These are phyloP conservation scores for Trematomus loennbergii DNA, from an alignment of 2,113 vertebrate genomes.

Conservation along the genomic window DNA sequence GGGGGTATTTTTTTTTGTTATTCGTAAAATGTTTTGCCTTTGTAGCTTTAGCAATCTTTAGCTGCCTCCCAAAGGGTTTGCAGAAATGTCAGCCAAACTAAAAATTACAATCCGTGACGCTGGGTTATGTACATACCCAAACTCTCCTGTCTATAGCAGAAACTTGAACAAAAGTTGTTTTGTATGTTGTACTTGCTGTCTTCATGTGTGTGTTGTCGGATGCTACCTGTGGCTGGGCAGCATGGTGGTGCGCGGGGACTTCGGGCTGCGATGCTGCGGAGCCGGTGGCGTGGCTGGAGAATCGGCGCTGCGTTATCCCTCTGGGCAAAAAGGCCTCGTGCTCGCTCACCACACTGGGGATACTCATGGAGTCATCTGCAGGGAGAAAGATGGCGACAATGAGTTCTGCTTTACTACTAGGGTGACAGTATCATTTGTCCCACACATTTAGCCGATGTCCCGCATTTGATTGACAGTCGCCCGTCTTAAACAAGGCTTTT, in stretches of 20 bases:
- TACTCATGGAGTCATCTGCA: conserved; percentile 95
- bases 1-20: too few species aligned
- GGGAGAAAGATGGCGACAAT: not conserved
- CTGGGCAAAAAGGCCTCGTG: conserved; percentile 94
- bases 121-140: not conserved
- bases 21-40: too few species aligned
- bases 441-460: too few species aligned
- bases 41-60: too few species aligned
- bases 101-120: too few species aligned
- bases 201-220: not conserved
- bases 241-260: conserved; percentile 87
- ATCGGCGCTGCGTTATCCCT: conserved; percentile 90
- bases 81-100: not conserved
- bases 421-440: too few species aligned
- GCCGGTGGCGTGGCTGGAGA: conserved; percentile 96
- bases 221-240: conserved; percentile 97
- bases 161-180: not conserved
- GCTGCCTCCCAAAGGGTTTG: not conserved
- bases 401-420: not conserved
- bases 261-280: conserved; percentile 89
- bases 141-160: not conserved
- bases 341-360: conserved; percentile 99
- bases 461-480: too few species aligned
- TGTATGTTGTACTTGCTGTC: not conserved
- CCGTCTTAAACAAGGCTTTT: too few species aligned